Evolutionary conservation across 1,140 invertebrate genomes (phyloP), one percentile per base, ranked within the genome.

Genomic region (Drosophila setifemur): DNA sequence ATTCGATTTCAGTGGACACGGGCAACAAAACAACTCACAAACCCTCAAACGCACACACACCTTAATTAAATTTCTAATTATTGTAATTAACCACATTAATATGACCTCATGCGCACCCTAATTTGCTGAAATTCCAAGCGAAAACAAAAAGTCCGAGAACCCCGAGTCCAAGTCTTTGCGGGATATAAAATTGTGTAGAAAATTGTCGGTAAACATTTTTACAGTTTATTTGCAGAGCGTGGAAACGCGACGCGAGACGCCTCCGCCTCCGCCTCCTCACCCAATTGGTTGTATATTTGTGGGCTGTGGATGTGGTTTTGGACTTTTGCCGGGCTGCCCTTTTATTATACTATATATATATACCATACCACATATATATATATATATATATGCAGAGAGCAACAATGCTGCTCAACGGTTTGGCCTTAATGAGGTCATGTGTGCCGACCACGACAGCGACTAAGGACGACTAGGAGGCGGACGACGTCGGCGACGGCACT

Each of bases 51-150:
- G 55, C 54, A 69, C 31, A 63, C 70, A 75, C 74, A 75, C 81
- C 79, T 81, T 86, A 81, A 85, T 85, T 85, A 85, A 85, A 85
- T 86, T 86, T 86, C 81, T 85, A 85, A 85, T 85, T 85, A 85
- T 85, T 85, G 81, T 85, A 85, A 85, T 85, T 85, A 85, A 85
- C 81, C 81, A 85, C 81, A 85, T 85, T 85, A 85, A 85, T 85
- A 85, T 85, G 81, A 85, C 81, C 81, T 85, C 81, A 85, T 85
- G 81, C 82, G 72, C 75, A 86, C 81, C 81, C 81, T 81, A 85
- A 85, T 86, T 83, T 85, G 79, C 70, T 79, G 69, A 57, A 85
- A 85, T 79, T 79, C 57, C 70, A 53, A 72, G 77, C 72, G 53
- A 39, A 64, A 48, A 64, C 57, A 64, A 39, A 63, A 64, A 19